Percentiles rank a stretch among this genome's conserved stretches.
Evolutionary conservation across 2,113 vertebrate species (phyloP).

Genomic region (Procavia capensis): DNA sequence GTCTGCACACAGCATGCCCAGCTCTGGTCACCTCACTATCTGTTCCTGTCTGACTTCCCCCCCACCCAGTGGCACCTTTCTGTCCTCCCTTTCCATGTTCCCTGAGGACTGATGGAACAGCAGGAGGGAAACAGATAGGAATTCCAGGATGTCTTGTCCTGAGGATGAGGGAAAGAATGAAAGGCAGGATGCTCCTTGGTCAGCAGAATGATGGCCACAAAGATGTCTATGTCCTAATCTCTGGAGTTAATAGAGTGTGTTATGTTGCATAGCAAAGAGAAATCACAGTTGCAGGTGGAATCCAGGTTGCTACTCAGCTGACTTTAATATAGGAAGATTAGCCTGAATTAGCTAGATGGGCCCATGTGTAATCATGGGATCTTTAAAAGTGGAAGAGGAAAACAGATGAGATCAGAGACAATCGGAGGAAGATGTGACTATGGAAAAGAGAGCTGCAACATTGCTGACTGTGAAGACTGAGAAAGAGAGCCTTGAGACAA

Average conservation of each 20-base stretch:
- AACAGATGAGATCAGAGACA: neutral
- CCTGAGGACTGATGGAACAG: neutral
- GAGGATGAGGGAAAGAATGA: neutral
- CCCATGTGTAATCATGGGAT: neutral
- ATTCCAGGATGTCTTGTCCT: neutral
- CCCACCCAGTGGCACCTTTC: neutral
- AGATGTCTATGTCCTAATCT: neutral
- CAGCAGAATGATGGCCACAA: neutral
- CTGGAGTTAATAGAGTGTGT: neutral
- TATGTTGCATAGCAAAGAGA: neutral
- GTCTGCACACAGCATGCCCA: neutral
- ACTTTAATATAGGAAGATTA: neutral
- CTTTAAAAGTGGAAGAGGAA: neutral
- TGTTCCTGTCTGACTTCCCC: neutral
- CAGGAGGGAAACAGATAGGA: neutral
- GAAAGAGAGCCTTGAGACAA: neutral
- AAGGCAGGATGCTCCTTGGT: neutral
- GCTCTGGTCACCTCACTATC: neutral
- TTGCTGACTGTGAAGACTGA: neutral
- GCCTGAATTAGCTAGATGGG: neutral
- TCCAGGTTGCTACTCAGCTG: neutral
- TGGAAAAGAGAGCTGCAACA: neutral
- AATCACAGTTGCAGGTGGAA: neutral
- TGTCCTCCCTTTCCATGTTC: neutral
- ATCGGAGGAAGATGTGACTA: neutral